Evolutionary conservation across 2,888 invertebrate species (phyloP), one percentile per base, ranked within the genome.

Genomic region (Synanthedon andrenaeformis): DNA sequence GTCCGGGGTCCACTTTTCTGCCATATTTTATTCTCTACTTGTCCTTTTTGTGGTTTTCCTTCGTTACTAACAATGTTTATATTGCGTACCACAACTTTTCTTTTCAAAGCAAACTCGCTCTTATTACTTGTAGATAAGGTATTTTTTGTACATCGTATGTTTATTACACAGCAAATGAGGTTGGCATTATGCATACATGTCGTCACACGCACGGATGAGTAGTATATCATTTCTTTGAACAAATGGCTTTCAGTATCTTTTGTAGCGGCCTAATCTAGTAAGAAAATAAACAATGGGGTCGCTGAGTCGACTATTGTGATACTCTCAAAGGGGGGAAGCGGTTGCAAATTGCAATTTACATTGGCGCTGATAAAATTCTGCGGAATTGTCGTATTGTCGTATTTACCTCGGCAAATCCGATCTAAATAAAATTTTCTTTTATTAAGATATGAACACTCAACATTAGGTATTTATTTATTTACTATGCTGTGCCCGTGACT

Each of bases 181-280:
- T 69, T 74, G 65, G 72, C 65, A 57, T 58, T 65, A 65, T 58
- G 60, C 60, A 62, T 67, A 69, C 74, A 67, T 71, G 73, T 74
- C 69, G 75, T 79, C 79, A 74, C 67, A 82, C 85, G 86, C 86
- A 86, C 86, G 86, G 69, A 64, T 69, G 76, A 66, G 69, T 72
- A 73, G 74, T 86, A 80, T 82, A 84, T 86, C 85, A 85, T 84
- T 77, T 74, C 78, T 79, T 74, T 76, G 75, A 76, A 86, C 77
- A 82, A 85, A 85, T 85, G 81, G 73, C 62, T 67, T 63, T 62
- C 70, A 66, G 70, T 72, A 80, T 78, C 72, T 74, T 70, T 72
- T 73, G 72, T 75, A 74, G 72, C 80, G 67, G 75, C 70, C 76
- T 83, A 84, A 84, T 84, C 82, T 79, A 72, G 74, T 79, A 72